Evolutionary conservation across 2,113 vertebrate species (phyloP).

Genomic region (Lasiurus cinereus): DNA sequence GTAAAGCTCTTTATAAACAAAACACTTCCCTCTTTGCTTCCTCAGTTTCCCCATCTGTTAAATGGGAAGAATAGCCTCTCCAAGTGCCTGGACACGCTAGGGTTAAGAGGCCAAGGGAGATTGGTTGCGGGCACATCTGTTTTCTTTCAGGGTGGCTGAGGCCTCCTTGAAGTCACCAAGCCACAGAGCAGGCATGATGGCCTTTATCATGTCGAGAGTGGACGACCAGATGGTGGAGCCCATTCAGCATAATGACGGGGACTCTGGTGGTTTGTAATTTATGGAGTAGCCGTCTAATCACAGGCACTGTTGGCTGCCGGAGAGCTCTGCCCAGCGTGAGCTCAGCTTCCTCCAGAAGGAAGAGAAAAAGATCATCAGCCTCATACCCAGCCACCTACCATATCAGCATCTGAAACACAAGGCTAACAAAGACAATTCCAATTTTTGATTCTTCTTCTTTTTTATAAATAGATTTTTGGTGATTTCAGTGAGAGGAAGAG

Average conservation of each 20-base stretch:
- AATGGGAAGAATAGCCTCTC: neutral
- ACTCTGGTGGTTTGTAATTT: slow-evolving; percentile 77
- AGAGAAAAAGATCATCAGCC: neutral
- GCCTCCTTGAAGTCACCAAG: slow-evolving; percentile 58
- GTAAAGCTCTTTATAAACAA: neutral
- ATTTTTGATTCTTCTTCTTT: neutral
- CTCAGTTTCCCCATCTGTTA: slow-evolving; percentile 27
- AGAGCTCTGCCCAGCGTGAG: slow-evolving; percentile 37
- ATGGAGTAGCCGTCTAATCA: slow-evolving; percentile 68
- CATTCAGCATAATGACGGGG: slow-evolving; percentile 63
- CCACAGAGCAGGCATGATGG: slow-evolving; percentile 66
- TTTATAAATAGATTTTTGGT: no score
- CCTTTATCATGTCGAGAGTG: slow-evolving; percentile 67
- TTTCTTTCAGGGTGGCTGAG: neutral
- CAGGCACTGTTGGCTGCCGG: slow-evolving; percentile 29
- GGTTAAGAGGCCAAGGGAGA: neutral
- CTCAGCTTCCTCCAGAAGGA: slow-evolving; percentile 21
- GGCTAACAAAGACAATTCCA: neutral
- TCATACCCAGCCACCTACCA: no score
- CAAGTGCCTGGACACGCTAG: neutral
- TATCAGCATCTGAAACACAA: neutral
- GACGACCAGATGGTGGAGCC: slow-evolving; percentile 72
- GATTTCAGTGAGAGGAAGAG: no score
- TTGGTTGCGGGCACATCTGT: neutral
- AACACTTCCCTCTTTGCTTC: neutral